These are phyloP conservation scores for Gallinago stenura DNA, from an alignment of 2,797 vertebrate species.

Conservation along the genomic window DNA sequence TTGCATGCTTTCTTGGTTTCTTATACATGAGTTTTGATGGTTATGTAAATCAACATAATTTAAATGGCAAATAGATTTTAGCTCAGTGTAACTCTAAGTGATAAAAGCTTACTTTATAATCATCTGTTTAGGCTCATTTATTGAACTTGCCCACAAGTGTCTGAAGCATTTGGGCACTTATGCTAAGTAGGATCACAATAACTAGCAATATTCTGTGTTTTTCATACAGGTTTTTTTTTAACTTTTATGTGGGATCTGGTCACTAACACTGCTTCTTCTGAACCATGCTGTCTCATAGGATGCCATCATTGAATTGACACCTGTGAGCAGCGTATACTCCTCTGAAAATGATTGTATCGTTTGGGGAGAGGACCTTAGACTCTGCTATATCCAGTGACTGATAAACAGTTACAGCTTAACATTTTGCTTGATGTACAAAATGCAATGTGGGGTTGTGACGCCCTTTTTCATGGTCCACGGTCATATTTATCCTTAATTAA, in stretches of 20 bases:
- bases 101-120: neutral
- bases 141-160: neutral
- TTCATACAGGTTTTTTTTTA: neutral
- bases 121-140: neutral
- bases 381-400: neutral
- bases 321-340: neutral
- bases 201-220: neutral
- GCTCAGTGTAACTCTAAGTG: neutral
- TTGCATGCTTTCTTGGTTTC: neutral
- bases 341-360: neutral
- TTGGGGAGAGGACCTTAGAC: neutral
- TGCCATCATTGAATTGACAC: neutral
- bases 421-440: neutral
- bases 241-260: neutral
- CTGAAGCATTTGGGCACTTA: neutral
- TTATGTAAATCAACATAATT: neutral
- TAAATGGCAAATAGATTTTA: neutral
- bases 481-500: neutral
- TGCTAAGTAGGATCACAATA: neutral
- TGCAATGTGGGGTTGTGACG: neutral
- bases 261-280: neutral
- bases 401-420: neutral
- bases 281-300: rapidly evolving
- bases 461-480: neutral
- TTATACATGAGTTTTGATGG: neutral